phyloP scores from a whole-genome alignment of 2,797 vertebrate genomes.

The Oreortyx pictus region DNA sequence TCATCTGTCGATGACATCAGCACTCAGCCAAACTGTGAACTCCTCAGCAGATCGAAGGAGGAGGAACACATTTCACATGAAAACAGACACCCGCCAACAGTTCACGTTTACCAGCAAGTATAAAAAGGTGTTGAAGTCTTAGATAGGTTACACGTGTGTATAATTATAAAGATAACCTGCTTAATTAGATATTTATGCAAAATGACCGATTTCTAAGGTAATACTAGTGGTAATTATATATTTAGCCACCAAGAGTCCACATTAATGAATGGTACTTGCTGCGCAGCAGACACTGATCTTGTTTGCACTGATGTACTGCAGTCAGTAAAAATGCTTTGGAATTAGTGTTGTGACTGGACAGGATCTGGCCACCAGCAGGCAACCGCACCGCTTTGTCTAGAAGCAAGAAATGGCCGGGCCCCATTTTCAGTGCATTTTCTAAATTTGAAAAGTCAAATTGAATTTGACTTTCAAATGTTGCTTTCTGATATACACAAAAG shows the following conservation, averaged over 20 bases:
- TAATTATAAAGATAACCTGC: slow-evolving; percentile 41
- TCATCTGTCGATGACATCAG: neutral
- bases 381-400: neutral
- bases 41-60: neutral
- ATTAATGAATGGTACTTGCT: slow-evolving; percentile 21
- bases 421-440: neutral
- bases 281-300: slow-evolving; percentile 12
- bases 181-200: slow-evolving; percentile 79
- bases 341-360: neutral
- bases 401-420: slow-evolving; percentile 33
- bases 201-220: slow-evolving; percentile 77
- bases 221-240: slow-evolving; percentile 72
- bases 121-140: slow-evolving; percentile 45
- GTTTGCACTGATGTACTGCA: neutral
- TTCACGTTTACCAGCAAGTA: slow-evolving; percentile 48
- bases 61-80: slow-evolving; percentile 20
- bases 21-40: neutral
- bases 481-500: neutral
- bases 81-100: slow-evolving; percentile 42
- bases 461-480: neutral
- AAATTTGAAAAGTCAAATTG: too few relatives aligned
- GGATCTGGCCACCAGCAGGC: neutral
- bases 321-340: slow-evolving; percentile 17
- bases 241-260: slow-evolving; percentile 71
- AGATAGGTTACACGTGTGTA: neutral